Base-by-base conservation (phyloP, 2,888 invertebrate species). In the Pherbina coryleti region DNA sequence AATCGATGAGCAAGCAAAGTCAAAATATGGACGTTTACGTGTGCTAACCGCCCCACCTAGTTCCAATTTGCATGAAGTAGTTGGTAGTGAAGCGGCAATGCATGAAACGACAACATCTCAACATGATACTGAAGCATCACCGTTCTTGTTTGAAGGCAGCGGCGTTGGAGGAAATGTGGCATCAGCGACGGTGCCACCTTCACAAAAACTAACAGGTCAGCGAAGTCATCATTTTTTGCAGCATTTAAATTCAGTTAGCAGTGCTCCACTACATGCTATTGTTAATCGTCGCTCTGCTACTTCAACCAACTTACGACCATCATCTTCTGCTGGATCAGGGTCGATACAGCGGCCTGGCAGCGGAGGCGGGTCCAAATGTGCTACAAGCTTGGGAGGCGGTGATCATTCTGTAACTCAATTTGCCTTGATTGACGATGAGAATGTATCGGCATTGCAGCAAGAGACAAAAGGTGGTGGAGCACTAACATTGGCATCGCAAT, bases 391-490 rank as follows among this genome's bases (percentile, higher is more conserved):
- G 51, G 91, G 93, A 31, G 83, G 82, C 9, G 92, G 95, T 5
- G 97, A 97, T 87, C 94, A 95, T 85, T 96, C 96, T 77, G 93
- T 94, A 84, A 95, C 95, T 5, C 97, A 97, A 88, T 97, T 96
- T 89, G 97, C 97, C 0, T 93, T 97, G 79, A 97, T 97, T 88
- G 97, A 97, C 86, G 97, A 97, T 86, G 97, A 97, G 82, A 97
- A 97, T 86, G 95, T 97, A 0, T 97, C 97, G 4, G 95, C 95
- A 0, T 88, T 95, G 81, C 97, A 97, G 87, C 97, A 97, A 91
- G 95, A 96, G 72, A 97, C 97, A 0, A 93, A 95, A 87, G 95
- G 96, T 19, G 95, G 96, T 53, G 97, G 97, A 0, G 96, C 96
- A 0, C 90, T 97, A 11, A 98, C 98, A 0, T 90, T 98, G 19